Conservation (phyloP, 2,797 vertebrate species). For the Picus viridis region DNA sequence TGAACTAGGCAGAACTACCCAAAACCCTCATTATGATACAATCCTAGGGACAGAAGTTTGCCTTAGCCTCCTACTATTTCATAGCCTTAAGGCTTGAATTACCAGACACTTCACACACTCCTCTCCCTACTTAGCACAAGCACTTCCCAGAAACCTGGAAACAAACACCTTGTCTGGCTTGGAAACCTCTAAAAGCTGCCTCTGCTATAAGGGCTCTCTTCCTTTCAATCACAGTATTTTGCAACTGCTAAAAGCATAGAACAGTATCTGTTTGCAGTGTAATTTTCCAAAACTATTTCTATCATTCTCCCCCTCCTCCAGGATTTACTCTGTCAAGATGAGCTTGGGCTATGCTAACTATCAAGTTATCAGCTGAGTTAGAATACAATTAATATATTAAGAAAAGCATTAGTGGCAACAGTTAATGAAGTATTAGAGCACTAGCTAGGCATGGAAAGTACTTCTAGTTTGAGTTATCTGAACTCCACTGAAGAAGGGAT, state of each 20-base stretch:
- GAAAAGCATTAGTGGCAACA: neutral
- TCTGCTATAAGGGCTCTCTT: neutral
- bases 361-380: neutral
- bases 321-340: constrained; percentile 9
- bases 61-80: neutral
- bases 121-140: neutral
- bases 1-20: constrained; percentile 2
- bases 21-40: neutral
- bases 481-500: neutral
- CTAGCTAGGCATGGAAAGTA: neutral
- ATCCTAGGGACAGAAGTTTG: neutral
- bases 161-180: neutral
- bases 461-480: neutral
- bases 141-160: neutral
- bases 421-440: neutral
- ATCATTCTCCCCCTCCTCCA: neutral
- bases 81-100: neutral
- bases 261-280: neutral
- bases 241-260: neutral
- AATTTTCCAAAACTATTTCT: constrained; percentile 5
- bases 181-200: neutral
- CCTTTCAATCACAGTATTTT: neutral
- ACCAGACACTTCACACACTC: neutral
- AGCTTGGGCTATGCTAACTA: neutral
- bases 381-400: neutral